phyloP scores from a whole-genome alignment of 1,140 invertebrate genomes.

The Papilio helenus region DNA sequence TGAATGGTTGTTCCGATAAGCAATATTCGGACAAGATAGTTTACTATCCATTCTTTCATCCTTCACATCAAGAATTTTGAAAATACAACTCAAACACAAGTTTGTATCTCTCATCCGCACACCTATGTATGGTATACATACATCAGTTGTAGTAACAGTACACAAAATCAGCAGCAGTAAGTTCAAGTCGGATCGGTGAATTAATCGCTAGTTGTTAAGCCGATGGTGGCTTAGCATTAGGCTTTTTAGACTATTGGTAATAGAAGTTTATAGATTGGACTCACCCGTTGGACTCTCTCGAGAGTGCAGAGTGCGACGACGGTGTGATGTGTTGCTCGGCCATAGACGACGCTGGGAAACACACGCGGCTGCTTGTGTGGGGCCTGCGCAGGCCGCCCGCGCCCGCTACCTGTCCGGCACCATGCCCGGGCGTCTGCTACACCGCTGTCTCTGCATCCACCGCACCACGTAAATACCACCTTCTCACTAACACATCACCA shows the following conservation, averaged over 20 bases:
- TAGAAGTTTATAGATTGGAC: not conserved
- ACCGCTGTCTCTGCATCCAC: constrained; percentile 72
- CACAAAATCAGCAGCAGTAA: not conserved
- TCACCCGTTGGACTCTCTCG: constrained; percentile 82
- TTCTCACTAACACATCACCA: constrained; percentile 66
- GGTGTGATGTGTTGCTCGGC: constrained; percentile 83
- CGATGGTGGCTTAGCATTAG: not conserved
- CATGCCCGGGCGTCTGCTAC: constrained; percentile 80
- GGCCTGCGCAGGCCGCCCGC: constrained; percentile 81
- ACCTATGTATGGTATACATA: not conserved
- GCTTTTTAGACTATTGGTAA: not conserved
- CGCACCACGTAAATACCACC: constrained; percentile 47
- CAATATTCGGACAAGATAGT: not conserved
- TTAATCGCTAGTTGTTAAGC: not conserved
- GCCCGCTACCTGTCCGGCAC: constrained; percentile 82
- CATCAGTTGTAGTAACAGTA: not conserved
- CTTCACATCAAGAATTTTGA: not conserved
- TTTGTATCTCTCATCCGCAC: too few species aligned
- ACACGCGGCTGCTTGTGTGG: constrained; percentile 80
- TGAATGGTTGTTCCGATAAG: not conserved
- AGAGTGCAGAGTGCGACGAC: constrained; percentile 82
- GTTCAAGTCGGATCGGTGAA: not conserved
- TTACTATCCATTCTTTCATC: too few species aligned
- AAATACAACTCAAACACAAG: too few species aligned
- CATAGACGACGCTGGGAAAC: constrained; percentile 81